phyloP scores from a whole-genome alignment of 1,140 invertebrate species.

The Arctopsyche grandis region DNA sequence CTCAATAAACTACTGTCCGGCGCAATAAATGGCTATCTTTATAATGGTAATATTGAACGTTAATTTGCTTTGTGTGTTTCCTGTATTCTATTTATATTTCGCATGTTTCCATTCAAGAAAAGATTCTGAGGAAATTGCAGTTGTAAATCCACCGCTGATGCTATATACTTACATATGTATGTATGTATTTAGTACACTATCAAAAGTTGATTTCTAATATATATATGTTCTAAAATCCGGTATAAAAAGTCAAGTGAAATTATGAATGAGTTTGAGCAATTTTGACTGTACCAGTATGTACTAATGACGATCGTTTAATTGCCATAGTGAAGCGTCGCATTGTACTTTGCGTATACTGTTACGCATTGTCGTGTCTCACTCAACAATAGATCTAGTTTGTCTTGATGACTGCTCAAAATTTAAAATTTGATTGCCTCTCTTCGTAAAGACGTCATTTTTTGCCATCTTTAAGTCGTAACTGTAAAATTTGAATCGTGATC shows the following conservation, averaged over 20 bases:
- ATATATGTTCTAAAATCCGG: too few species aligned
- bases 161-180: background rate
- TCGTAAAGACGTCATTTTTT: background rate
- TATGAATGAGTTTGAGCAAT: too few species aligned
- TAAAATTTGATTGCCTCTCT: background rate
- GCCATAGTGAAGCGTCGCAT: background rate
- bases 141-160: too few species aligned
- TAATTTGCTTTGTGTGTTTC: too few species aligned
- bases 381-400: background rate
- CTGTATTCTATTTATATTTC: too few species aligned
- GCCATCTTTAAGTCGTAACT: background rate
- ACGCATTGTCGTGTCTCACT: background rate
- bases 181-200: background rate
- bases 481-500: background rate
- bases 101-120: too few species aligned
- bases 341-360: background rate
- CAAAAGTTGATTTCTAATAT: too few species aligned
- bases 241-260: too few species aligned
- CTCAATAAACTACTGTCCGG: too few species aligned
- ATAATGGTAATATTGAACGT: too few species aligned
- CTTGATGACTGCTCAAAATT: conserved; percentile 14
- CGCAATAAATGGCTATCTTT: too few species aligned
- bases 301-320: background rate
- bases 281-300: background rate
- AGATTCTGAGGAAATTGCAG: too few species aligned